phyloP scores from a whole-genome alignment of 2,888 invertebrate species.

The Acheta domesticus region DNA sequence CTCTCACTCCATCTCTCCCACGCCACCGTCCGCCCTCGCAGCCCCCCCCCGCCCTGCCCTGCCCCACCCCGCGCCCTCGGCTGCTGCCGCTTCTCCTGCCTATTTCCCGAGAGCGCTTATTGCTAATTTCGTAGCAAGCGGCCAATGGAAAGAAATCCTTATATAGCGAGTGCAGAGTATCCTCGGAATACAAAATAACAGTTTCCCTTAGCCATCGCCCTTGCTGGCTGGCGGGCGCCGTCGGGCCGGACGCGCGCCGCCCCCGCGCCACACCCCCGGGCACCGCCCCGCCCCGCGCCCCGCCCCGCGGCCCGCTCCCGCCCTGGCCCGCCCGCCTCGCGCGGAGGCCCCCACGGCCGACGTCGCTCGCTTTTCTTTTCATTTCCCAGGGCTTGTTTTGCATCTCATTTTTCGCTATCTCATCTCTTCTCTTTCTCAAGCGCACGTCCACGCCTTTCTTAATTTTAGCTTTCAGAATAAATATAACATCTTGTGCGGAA shows the following conservation, averaged over 20 bases:
- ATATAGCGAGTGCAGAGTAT: conserved; percentile 28
- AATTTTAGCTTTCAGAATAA: conserved; percentile 18
- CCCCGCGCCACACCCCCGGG: background rate
- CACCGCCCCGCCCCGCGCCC: background rate
- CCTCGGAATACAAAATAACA: conserved; percentile 34
- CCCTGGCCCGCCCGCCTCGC: background rate
- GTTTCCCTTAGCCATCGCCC: conserved; percentile 26
- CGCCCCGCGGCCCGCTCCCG: background rate
- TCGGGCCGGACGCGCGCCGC: background rate
- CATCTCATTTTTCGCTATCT: conserved; percentile 18
- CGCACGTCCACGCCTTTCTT: conserved; percentile 18
- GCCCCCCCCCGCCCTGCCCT: background rate
- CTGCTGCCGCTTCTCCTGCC: background rate
- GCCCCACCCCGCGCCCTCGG: background rate
- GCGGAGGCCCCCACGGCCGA: background rate
- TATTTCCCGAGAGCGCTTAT: conserved; percentile 32
- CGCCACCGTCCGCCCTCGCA: background rate
- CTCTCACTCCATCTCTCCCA: background rate
- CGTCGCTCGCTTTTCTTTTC: conserved; percentile 18
- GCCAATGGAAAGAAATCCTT: conserved; percentile 30
- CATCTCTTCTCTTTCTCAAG: conserved; percentile 18
- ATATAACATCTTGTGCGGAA: background rate
- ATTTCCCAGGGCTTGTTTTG: conserved; percentile 11
- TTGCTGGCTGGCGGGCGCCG: conserved; percentile 18
- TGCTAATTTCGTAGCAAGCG: conserved; percentile 32